These are phyloP conservation scores for Lepidocolaptes lacrymiger DNA, from an alignment of 2,797 vertebrate species.

Conservation along the genomic window DNA sequence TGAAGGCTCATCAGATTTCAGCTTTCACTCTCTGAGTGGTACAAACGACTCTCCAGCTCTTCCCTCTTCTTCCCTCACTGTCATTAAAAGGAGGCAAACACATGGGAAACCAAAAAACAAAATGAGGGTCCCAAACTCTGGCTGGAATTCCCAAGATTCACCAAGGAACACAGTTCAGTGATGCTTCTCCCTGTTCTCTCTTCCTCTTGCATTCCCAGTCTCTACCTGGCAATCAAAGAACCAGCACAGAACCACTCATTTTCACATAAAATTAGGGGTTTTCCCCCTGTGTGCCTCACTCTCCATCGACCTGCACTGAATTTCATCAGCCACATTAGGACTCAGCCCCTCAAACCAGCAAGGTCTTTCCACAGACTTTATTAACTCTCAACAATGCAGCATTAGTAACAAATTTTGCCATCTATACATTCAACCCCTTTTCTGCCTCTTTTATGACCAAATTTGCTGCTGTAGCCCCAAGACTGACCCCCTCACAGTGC, in stretches of 20 bases:
- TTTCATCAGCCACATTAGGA: background rate
- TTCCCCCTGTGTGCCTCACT: background rate
- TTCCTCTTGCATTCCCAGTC: background rate
- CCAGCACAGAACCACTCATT: background rate
- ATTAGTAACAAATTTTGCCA: background rate
- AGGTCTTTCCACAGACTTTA: background rate
- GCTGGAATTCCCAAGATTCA: background rate
- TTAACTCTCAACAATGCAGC: accelerated
- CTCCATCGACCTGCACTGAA: background rate
- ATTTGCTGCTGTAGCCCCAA: background rate
- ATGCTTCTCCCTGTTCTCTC: background rate
- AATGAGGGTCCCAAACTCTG: background rate
- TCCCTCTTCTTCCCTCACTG: background rate
- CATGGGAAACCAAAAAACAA: accelerated
- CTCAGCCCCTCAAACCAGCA: background rate
- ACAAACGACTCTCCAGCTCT: accelerated
- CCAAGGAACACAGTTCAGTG: background rate
- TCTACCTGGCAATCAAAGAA: background rate
- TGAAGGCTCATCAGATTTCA: background rate
- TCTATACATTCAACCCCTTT: background rate
- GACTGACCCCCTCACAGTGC: accelerated
- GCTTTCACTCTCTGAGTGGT: background rate
- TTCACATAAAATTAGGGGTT: background rate
- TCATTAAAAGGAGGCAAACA: background rate
- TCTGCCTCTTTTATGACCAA: background rate